Evolutionary conservation across 2,113 vertebrate genomes (phyloP).

Genomic region (Leptocoma aspasia): DNA sequence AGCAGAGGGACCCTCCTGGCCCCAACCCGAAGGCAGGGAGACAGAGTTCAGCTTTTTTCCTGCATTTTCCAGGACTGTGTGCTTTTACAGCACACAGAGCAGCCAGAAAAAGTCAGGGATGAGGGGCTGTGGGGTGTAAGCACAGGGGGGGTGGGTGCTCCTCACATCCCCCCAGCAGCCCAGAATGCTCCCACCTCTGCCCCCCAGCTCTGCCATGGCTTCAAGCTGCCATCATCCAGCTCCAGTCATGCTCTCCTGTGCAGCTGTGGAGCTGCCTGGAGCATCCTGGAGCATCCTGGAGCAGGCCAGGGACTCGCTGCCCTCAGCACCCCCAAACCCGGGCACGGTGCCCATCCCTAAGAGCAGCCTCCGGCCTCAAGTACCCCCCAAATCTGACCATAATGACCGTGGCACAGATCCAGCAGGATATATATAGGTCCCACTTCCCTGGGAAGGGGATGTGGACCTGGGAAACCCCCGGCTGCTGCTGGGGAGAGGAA

Average conservation of each 20-base stretch:
- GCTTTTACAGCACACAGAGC: neutral
- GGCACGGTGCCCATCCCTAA: neutral
- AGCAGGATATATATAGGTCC: conserved; percentile 35
- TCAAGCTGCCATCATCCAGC: neutral
- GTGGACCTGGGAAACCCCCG: conserved; percentile 58
- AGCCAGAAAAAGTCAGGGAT: neutral
- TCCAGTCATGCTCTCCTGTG: neutral
- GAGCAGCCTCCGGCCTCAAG: neutral
- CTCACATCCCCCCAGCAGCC: neutral
- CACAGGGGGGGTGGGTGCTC: neutral
- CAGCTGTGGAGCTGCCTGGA: neutral
- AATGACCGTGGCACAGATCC: neutral
- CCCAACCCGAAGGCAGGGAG: fast-evolving
- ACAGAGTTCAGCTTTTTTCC: fast-evolving
- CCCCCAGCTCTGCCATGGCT: neutral
- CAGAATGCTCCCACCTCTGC: fast-evolving
- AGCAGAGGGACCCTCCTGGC: neutral
- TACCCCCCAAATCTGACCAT: neutral
- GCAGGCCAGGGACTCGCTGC: neutral
- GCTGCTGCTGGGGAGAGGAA: conserved; percentile 30
- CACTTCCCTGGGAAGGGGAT: conserved; percentile 62
- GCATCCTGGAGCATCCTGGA: neutral
- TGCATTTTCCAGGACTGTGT: neutral
- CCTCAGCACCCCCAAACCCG: neutral
- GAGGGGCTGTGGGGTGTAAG: neutral